Base-by-base conservation (phyloP, 2,888 invertebrate species). In the Proisotoma minuta region DNA sequence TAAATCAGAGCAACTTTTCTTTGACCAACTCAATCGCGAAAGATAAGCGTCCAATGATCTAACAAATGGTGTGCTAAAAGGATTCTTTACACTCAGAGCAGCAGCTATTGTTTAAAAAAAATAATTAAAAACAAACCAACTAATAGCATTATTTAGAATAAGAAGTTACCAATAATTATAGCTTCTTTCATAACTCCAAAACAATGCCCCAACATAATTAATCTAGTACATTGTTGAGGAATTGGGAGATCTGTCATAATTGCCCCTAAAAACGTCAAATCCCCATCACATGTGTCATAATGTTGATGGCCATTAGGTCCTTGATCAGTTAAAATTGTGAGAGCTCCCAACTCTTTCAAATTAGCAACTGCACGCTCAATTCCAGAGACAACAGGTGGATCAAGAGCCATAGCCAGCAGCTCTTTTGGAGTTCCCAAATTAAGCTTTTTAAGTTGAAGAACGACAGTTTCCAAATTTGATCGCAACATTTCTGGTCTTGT, bases 161-260 rank as follows among this genome's bases (percentile, higher is more conserved):
- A 10, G 8, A 34, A 10, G 34, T 34, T 76, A 82, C 82, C 93
- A 78, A 97, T 95, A 59, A 93, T 86, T 58, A 95, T 83, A 22
- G 87, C 81, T 67, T 96, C 95, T 10, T 89, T 86, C n/a, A 96
- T 78, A 34, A 90, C 84, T 58, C 90, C 91, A 75, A 88, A 95
- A 57, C 90, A 84, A 75, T 92, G 86, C 0, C 96, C 96, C 2
- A 96, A 79, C 65, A 92, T 81, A 60, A 97, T 88, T 5, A 97
- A 80, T 75, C 94, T 93, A 12, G 89, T 83, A 5, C 92, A 78
- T 61, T 84, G 84, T 22, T 92, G 86, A 76, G 94, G 89, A 0
- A 97, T 76, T 0, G 97, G 97, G 40, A 97, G 78, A 43, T 79
- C 79, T 0, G 89, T 86, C 87, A 95, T 88, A 0, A 96, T 81